phyloP scores from a whole-genome alignment of 2,113 vertebrate genomes.

The Ibidorhyncha struthersii region DNA sequence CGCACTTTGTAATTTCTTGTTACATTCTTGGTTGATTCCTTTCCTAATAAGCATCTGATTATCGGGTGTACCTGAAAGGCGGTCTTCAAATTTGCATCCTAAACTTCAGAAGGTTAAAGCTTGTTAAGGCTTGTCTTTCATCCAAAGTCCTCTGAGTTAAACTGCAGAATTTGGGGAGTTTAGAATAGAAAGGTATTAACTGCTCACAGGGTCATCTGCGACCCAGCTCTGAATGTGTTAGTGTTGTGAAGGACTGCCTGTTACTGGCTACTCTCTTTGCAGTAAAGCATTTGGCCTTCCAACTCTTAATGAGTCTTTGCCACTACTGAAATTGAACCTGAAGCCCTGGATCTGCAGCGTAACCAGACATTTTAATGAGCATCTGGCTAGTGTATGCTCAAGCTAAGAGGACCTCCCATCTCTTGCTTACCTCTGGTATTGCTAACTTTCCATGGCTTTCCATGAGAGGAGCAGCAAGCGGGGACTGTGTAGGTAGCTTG shows the following conservation, averaged over 20 bases:
- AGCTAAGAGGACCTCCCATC: neutral
- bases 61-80: neutral
- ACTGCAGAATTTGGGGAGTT: neutral
- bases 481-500: fast-evolving
- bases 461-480: neutral
- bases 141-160: neutral
- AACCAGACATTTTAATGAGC: neutral
- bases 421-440: neutral
- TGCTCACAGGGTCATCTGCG: neutral
- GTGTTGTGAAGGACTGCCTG: neutral
- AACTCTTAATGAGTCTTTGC: neutral
- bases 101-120: neutral
- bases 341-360: neutral
- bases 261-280: neutral
- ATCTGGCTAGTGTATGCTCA: neutral
- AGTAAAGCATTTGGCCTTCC: neutral
- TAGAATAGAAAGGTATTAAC: neutral
- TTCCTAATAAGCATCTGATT: neutral
- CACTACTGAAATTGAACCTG: neutral
- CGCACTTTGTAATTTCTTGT: neutral
- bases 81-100: neutral
- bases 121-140: neutral
- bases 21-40: neutral
- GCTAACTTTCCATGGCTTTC: neutral
- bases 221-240: neutral